Conservation (phyloP, 2,797 vertebrate species). For the Pristis pectinata region DNA sequence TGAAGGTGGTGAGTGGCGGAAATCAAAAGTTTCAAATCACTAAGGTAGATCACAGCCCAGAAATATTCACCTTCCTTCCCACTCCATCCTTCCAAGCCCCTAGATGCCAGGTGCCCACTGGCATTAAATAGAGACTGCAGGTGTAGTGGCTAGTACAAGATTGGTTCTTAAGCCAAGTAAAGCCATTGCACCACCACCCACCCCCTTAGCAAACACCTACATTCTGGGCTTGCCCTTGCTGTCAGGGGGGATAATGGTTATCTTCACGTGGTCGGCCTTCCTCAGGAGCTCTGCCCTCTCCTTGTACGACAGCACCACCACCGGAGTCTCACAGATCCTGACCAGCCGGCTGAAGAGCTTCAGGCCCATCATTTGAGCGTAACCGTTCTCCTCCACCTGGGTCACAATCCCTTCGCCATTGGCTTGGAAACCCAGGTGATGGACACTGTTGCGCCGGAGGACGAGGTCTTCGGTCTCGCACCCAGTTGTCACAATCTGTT, state of each 20-base stretch:
- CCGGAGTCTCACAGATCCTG: constrained; percentile 68
- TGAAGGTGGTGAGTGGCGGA: no score
- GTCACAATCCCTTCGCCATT: constrained; percentile 80
- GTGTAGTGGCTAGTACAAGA: no score
- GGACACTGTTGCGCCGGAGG: constrained; percentile 73
- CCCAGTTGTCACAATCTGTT: constrained; percentile 77
- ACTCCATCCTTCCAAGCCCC: no score
- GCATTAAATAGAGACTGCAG: no score
- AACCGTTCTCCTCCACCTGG: constrained; percentile 79
- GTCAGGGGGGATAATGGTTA: constrained; percentile 82
- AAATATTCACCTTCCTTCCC: no score
- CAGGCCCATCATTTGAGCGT: constrained; percentile 77
- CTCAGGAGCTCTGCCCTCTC: constrained; percentile 67
- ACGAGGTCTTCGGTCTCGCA: constrained; percentile 80
- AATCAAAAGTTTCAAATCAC: no score
- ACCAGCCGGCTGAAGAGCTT: constrained; percentile 76
- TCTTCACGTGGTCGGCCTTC: constrained; percentile 75
- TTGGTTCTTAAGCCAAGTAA: no score
- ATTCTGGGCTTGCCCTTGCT: constrained; percentile 82
- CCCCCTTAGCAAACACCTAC: constrained; percentile 49
- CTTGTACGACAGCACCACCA: constrained; percentile 64
- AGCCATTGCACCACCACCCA: neutral
- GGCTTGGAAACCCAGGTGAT: constrained; percentile 79
- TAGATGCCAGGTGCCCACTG: no score
- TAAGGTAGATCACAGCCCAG: no score